Conservation (phyloP, 2,797 vertebrate genomes). For the Neopelma chrysocephalum region DNA sequence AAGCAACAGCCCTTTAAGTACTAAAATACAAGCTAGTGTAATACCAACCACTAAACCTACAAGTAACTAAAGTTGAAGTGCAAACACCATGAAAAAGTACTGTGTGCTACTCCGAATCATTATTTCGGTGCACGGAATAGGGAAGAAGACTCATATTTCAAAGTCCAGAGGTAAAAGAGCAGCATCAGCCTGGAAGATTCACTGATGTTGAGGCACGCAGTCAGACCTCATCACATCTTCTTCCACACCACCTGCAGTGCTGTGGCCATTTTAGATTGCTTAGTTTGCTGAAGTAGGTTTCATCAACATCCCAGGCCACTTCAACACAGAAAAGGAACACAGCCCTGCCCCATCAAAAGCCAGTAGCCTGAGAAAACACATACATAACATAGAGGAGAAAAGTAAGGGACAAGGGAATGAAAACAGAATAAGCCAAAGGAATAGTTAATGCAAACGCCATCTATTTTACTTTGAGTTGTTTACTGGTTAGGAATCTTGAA, state of each 20-base stretch:
- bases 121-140: background rate
- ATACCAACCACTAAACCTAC: background rate
- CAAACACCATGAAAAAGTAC: background rate
- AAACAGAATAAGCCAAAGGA: background rate
- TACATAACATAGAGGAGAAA: background rate
- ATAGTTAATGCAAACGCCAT: background rate
- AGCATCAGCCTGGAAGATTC: background rate
- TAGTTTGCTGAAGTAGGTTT: background rate
- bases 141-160: background rate
- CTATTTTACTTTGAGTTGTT: background rate
- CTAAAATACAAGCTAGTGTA: background rate
- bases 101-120: background rate
- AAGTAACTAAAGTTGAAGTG: background rate
- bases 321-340: background rate
- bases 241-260: background rate
- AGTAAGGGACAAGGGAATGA: background rate
- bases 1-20: background rate
- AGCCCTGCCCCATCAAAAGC: background rate
- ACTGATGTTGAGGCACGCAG: fast-evolving
- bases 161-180: background rate
- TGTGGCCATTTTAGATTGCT: background rate
- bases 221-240: background rate
- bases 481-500: background rate
- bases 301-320: background rate
- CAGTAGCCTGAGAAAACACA: background rate